phyloP scores from a whole-genome alignment of 1,140 invertebrate genomes.

The Apis dorsata region DNA sequence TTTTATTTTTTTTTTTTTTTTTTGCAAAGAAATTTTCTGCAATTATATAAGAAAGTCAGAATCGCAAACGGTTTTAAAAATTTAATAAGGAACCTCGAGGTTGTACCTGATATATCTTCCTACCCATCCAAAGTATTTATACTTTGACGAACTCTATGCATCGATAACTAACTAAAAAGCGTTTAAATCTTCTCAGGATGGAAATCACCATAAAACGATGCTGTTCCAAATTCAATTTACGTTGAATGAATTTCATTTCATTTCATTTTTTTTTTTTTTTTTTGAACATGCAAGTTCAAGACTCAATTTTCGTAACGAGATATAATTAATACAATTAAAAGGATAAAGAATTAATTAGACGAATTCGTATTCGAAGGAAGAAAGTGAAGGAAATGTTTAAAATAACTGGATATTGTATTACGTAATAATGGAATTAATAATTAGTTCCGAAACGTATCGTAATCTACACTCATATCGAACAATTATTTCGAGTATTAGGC shows the following conservation, averaged over 20 bases:
- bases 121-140: not conserved
- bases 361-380: no score
- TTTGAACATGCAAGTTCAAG: no score
- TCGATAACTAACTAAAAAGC: constrained; percentile 19
- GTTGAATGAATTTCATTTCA: no score
- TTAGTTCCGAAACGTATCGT: not conserved
- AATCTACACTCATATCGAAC: not conserved
- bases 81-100: not conserved
- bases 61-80: constrained; percentile 1
- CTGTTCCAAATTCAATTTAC: not conserved
- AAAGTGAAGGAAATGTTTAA: not conserved
- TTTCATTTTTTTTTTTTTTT: no score
- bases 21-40: not conserved
- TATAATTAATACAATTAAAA: no score
- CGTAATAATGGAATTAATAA: not conserved
- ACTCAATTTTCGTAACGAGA: no score
- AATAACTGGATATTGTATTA: not conserved
- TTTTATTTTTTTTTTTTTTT: no score
- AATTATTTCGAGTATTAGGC: not conserved
- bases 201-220: not conserved
- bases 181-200: not conserved
- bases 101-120: not conserved
- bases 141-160: constrained; percentile 34
- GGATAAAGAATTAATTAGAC: no score
- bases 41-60: not conserved